Percentiles rank a stretch among this genome's conserved stretches.
Conservation (phyloP, 2,888 invertebrate species). For the Andrena chrysosceles region DNA sequence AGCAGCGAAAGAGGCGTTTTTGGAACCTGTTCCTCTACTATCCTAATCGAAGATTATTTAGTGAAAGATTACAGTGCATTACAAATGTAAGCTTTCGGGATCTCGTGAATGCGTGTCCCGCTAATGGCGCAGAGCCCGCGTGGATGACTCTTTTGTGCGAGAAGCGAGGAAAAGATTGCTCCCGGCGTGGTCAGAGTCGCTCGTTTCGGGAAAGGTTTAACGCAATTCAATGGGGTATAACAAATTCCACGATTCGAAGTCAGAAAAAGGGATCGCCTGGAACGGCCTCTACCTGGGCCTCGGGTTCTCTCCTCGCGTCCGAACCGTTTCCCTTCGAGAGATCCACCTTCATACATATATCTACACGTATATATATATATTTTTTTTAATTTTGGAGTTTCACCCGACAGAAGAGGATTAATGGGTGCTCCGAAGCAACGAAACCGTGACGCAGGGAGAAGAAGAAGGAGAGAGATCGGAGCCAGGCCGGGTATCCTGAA, state of each 20-base stretch:
- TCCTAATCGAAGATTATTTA: constrained; percentile 1
- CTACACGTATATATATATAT: constrained; percentile 69
- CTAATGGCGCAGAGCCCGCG: constrained; percentile 35
- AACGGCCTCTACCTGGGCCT: constrained; percentile 58
- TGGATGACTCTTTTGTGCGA: constrained; percentile 31
- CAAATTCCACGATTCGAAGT: constrained; percentile 60
- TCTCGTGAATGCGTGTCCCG: constrained; percentile 11
- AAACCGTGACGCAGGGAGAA: constrained; percentile 61
- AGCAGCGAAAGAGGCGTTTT: background rate
- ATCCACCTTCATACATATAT: constrained; percentile 62
- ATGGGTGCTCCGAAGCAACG: constrained; percentile 73
- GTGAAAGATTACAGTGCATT: constrained; percentile 7
- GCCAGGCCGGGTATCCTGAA: constrained; percentile 59
- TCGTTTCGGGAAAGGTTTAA: constrained; percentile 54
- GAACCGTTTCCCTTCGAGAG: constrained; percentile 43
- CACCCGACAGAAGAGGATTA: constrained; percentile 75
- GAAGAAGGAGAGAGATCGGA: constrained; percentile 47
- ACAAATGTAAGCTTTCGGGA: background rate
- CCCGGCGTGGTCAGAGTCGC: background rate
- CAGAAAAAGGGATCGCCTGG: constrained; percentile 59
- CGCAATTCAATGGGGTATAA: constrained; percentile 62
- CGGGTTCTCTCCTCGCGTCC: constrained; percentile 30
- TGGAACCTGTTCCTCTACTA: background rate
- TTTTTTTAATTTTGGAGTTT: constrained; percentile 78
- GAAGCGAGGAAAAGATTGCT: constrained; percentile 8